Evolutionary conservation across 2,113 vertebrate species (phyloP), one percentile per base, ranked within the genome.

Genomic region (Callaeas wilsoni): DNA sequence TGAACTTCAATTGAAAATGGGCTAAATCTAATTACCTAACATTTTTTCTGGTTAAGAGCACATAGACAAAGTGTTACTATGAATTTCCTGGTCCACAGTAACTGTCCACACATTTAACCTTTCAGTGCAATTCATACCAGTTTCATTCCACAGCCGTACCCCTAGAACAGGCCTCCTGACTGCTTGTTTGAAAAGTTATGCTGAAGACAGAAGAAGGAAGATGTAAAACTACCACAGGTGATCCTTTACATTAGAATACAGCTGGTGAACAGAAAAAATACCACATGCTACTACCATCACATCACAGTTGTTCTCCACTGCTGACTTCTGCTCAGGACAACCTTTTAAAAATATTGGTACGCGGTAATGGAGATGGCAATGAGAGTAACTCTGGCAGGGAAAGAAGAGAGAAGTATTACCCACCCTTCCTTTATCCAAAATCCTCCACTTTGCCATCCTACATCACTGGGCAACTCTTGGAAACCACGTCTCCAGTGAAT

Each of bases 1-100:
- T 41, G 83, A 95, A 84, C 81, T 81, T 89, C 60, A 92, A 63
- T 41, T 41, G 64, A 87, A 96, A 95, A 84, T 68, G 22, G 39
- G 35, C 33, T 84, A 81, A 81, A 81, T 42, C 68, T 84, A 92
- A 92, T 89, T 92, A 78, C 73, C 47, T 86, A 81, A 52, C 12
- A 70, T 44, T 83, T 81, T 69, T 89, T 88, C 83, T 86, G 86
- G 55, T 89, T 74, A 92, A 77, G 13, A 89, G 47, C 50, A 70
- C 71, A 77, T 25, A 67, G 52, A 90, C 47, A 70, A 84, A 94
- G 52, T 32, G 17, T 84, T 89, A 32, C 68, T 81, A 67, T 47
- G 47, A 70, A 52, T 75, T 85, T 87, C 5, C 10, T 39, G 15
- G 39, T 77, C 35, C 75, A 44, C 23, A n/a, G 33, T 35, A 56